Percentiles rank a stretch among this genome's conserved stretches.
Conservation (phyloP, 1,140 invertebrate species). For the Bombus waltoni region DNA sequence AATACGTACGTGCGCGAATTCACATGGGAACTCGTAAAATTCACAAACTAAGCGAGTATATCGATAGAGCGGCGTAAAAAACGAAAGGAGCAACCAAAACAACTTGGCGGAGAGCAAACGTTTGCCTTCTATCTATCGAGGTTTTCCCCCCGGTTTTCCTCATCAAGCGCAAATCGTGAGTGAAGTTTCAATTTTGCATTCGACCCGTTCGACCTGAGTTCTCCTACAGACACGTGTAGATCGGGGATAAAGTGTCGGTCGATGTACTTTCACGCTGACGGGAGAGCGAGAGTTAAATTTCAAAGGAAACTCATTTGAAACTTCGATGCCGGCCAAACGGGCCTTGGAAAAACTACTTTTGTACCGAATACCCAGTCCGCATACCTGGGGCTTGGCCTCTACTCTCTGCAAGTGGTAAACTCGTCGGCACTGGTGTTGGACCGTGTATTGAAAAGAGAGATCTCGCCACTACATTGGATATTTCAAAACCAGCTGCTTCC, state of each 20-base stretch:
- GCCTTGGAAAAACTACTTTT: conserved; percentile 54
- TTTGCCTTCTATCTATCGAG: neutral
- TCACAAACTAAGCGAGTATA: neutral
- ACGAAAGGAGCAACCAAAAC: neutral
- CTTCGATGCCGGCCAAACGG: conserved; percentile 54
- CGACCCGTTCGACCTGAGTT: neutral
- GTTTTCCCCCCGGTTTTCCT: neutral
- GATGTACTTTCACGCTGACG: conserved; percentile 20
- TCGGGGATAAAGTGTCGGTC: neutral
- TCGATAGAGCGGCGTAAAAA: neutral
- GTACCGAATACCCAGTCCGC: conserved; percentile 34
- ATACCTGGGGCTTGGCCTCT: conserved; percentile 16
- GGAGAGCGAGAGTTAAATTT: conserved; percentile 47
- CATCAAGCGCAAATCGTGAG: conserved; percentile 31
- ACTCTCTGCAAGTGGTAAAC: conserved; percentile 18
- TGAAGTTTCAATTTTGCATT: conserved; percentile 42
- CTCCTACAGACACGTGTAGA: neutral
- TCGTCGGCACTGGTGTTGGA: neutral
- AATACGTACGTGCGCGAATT: neutral
- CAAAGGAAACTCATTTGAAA: conserved; percentile 61
- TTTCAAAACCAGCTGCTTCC: conserved; percentile 53
- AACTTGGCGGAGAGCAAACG: neutral
- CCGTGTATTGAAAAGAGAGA: conserved; percentile 1
- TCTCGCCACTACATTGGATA: conserved; percentile 25
- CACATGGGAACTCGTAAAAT: neutral